Percentiles rank a stretch among this genome's conserved stretches.
These are phyloP conservation scores for Danaus chrysippus DNA, from an alignment of 2,888 invertebrate genomes.

Conservation along the genomic window DNA sequence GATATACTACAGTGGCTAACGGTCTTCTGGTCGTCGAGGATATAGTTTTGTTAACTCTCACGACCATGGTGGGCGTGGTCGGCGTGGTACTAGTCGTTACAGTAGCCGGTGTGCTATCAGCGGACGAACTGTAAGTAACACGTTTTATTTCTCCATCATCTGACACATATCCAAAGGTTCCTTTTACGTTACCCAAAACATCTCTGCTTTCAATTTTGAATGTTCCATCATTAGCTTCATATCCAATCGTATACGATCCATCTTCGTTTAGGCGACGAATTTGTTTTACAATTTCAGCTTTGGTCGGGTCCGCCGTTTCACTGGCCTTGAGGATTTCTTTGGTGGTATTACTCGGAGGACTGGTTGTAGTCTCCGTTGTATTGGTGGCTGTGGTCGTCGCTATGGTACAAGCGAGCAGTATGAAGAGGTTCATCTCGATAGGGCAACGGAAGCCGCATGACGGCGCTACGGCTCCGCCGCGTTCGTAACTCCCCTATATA, in stretches of 20 bases:
- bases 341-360: slow-evolving; percentile 51
- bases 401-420: slow-evolving; percentile 57
- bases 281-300: slow-evolving; percentile 89
- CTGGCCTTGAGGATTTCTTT: slow-evolving; percentile 79
- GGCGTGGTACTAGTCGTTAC: slow-evolving; percentile 58
- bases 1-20: slow-evolving; percentile 69
- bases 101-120: slow-evolving; percentile 67
- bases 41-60: slow-evolving; percentile 69
- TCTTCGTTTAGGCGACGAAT: slow-evolving; percentile 89
- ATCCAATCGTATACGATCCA: slow-evolving; percentile 91
- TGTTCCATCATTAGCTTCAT: slow-evolving; percentile 91
- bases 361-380: slow-evolving; percentile 37
- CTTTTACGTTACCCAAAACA: slow-evolving; percentile 88
- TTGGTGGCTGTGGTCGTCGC: slow-evolving; percentile 37
- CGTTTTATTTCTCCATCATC: slow-evolving; percentile 87
- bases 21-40: slow-evolving; percentile 78
- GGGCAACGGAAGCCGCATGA: slow-evolving; percentile 64
- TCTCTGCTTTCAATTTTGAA: slow-evolving; percentile 92
- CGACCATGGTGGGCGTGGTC: slow-evolving; percentile 67
- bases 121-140: slow-evolving; percentile 83
- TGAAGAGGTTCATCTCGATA: slow-evolving; percentile 66
- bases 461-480: slow-evolving; percentile 67
- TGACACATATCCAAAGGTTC: slow-evolving; percentile 90
- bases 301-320: slow-evolving; percentile 83
- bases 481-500: slow-evolving; percentile 66